Evolutionary conservation across 2,797 vertebrate genomes (phyloP).

Genomic region (Sebastiscus albofasciatus): DNA sequence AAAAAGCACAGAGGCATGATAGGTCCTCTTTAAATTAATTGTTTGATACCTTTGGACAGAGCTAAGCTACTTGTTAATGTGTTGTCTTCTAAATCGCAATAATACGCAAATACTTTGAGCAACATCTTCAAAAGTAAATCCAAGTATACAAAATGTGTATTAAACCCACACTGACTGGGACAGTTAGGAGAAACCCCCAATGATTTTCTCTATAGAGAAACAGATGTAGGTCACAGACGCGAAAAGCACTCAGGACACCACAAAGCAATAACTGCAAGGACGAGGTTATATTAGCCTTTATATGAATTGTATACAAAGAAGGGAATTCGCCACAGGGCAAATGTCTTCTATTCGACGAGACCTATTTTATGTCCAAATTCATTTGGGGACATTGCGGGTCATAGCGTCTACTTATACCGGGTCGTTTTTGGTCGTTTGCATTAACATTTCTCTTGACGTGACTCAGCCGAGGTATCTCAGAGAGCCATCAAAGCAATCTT

Average conservation of each 20-base stretch:
- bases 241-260: slow-evolving; percentile 26
- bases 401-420: slow-evolving; percentile 16
- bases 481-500: slow-evolving; percentile 33
- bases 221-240: not conserved
- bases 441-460: slow-evolving; percentile 14
- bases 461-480: slow-evolving; percentile 40
- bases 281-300: slow-evolving; percentile 47
- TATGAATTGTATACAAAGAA: slow-evolving; percentile 46
- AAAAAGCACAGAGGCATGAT: too few species aligned
- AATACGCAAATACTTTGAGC: not conserved
- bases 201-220: not conserved
- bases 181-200: not conserved
- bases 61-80: not conserved
- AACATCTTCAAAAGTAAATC: not conserved
- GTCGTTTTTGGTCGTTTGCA: slow-evolving; percentile 23
- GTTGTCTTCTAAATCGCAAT: not conserved
- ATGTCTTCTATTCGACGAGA: slow-evolving; percentile 30
- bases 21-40: too few species aligned
- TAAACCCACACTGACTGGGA: not conserved
- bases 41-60: not conserved
- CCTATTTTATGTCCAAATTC: slow-evolving; percentile 51
- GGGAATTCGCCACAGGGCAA: slow-evolving; percentile 23
- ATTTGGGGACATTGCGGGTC: slow-evolving; percentile 34
- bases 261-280: slow-evolving; percentile 49
- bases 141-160: not conserved